A percentile compares a stretch with the other conserved stretches of the same genome.
These are phyloP conservation scores for Rhegmatorhina hoffmannsi DNA, from an alignment of 2,113 vertebrate genomes.

Conservation along the genomic window DNA sequence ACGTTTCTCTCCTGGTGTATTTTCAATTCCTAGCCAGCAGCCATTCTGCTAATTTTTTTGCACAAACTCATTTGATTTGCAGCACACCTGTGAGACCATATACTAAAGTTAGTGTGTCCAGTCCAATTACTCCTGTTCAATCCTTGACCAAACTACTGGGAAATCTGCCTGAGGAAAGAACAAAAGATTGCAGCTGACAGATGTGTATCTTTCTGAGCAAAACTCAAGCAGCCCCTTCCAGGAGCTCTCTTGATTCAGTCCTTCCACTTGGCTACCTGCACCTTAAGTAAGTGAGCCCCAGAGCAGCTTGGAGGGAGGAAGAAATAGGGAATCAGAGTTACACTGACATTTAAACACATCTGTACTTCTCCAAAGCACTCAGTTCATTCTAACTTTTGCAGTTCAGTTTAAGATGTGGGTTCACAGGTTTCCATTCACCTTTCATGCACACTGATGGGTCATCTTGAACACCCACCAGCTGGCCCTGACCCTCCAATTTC, in stretches of 20 bases:
- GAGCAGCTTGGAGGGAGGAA: not conserved
- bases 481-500: not conserved
- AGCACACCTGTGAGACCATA: not conserved
- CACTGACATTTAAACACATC: not conserved
- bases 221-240: not conserved
- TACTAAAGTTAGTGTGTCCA: not conserved
- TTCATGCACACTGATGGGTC: not conserved
- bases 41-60: not conserved
- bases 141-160: not conserved
- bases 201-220: not conserved
- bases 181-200: not conserved
- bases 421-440: not conserved
- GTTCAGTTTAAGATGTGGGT: not conserved
- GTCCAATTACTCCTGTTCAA: constrained; percentile 2
- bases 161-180: not conserved
- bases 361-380: not conserved
- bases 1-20: not conserved
- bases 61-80: constrained; percentile 14
- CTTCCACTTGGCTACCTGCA: not conserved
- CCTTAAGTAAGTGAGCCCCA: not conserved
- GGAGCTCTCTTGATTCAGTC: not conserved
- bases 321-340: not conserved
- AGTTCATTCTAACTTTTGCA: not conserved
- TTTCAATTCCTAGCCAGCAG: not conserved
- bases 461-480: not conserved